Percentiles rank a stretch among this genome's conserved stretches.
Conservation (phyloP, 1,140 invertebrate genomes). For the Rhyzopertha dominica region DNA sequence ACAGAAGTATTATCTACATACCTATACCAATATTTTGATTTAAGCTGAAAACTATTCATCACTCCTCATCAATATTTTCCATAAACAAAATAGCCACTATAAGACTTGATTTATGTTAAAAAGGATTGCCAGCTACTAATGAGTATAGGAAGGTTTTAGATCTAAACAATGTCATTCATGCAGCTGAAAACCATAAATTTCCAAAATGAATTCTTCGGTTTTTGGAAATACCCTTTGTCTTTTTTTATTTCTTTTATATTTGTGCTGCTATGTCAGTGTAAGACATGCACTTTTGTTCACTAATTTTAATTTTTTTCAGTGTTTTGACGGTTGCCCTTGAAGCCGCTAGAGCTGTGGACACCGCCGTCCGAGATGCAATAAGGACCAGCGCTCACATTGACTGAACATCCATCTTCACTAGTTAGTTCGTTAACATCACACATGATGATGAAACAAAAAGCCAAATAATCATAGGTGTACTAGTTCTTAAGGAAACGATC, state of each 20-base stretch:
- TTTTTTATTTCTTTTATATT: too few species aligned
- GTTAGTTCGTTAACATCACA: conserved; percentile 40
- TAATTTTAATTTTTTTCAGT: conserved; percentile 35
- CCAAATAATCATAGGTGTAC: conserved; percentile 41
- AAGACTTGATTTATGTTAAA: too few species aligned
- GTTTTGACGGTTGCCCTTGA: conserved; percentile 44
- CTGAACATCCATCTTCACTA: conserved; percentile 42
- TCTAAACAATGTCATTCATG: conserved; percentile 5
- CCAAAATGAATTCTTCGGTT: too few species aligned
- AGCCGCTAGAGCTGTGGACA: conserved; percentile 42
- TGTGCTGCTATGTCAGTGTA: neutral
- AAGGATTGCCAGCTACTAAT: neutral
- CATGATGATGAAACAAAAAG: conserved; percentile 34
- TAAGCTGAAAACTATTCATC: too few species aligned
- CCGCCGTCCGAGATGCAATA: conserved; percentile 45
- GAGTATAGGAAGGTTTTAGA: conserved; percentile 3
- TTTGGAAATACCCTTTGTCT: too few species aligned
- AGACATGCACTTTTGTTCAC: conserved; percentile 1
- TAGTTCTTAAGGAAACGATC: conserved; percentile 36
- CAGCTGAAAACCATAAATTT: conserved; percentile 4
- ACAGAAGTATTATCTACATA: too few species aligned
- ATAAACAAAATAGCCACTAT: too few species aligned
- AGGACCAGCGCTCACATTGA: conserved; percentile 45
- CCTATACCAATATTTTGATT: too few species aligned
- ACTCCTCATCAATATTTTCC: too few species aligned